These are phyloP conservation scores for Chionomys nivalis DNA, from an alignment of 2,113 vertebrate species.

Conservation along the genomic window DNA sequence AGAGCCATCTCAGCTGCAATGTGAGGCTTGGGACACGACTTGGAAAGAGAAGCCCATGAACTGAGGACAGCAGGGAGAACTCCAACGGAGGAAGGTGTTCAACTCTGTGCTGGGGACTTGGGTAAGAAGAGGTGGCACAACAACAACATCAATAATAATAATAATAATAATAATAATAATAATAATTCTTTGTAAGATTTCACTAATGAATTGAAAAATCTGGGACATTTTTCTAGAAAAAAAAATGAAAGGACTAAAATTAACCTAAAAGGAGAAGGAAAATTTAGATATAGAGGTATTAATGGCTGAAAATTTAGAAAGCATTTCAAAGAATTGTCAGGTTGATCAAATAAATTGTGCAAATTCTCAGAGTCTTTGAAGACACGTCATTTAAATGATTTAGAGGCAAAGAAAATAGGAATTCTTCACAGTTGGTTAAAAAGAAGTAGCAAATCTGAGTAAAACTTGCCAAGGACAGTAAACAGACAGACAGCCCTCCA, in stretches of 20 bases:
- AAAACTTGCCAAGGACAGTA: not conserved
- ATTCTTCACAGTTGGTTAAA: not conserved
- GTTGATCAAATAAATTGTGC: not conserved
- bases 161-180: not conserved
- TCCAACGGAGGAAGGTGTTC: not conserved
- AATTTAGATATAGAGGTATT: not conserved
- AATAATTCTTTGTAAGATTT: not conserved
- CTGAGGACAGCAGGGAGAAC: not conserved
- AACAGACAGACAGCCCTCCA: not conserved
- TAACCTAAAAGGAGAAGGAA: constrained; percentile 13
- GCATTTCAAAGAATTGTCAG: not conserved
- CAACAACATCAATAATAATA: not conserved
- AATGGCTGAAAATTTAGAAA: not conserved
- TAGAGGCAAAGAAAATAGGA: not conserved
- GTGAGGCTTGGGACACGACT: not conserved
- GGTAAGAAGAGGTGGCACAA: not conserved
- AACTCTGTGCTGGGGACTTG: not conserved
- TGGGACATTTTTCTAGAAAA: constrained; percentile 22
- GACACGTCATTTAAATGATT: not conserved
- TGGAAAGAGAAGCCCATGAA: not conserved
- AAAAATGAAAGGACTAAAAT: not conserved
- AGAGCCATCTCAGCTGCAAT: too few species aligned
- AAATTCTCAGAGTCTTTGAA: constrained; percentile 15
- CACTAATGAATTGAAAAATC: not conserved
- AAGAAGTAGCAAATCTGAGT: constrained; percentile 16